Percentiles rank a stretch among this genome's conserved stretches.
These are phyloP conservation scores for Pinctada fucata DNA, from an alignment of 2,888 invertebrate species.

Conservation along the genomic window DNA sequence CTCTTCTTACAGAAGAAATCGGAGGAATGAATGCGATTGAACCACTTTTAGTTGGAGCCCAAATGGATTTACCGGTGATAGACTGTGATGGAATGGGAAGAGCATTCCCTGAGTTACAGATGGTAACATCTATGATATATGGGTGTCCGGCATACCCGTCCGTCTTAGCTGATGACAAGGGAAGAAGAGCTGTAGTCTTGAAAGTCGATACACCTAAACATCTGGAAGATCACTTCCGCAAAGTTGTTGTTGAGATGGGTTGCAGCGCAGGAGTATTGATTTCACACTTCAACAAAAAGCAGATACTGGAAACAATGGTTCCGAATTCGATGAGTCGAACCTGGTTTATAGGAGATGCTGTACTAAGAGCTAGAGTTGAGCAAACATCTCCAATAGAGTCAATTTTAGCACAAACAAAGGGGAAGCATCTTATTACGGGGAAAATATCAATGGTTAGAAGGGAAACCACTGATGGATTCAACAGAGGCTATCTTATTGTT, in stretches of 20 bases:
- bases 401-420: slow-evolving; percentile 54
- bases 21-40: slow-evolving; percentile 71
- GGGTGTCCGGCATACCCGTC: slow-evolving; percentile 61
- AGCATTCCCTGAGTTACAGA: slow-evolving; percentile 72
- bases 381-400: slow-evolving; percentile 63
- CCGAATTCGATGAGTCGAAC: slow-evolving; percentile 63
- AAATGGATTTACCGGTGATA: slow-evolving; percentile 62
- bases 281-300: slow-evolving; percentile 48
- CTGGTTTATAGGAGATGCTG: slow-evolving; percentile 68
- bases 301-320: slow-evolving; percentile 53
- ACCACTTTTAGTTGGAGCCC: slow-evolving; percentile 65
- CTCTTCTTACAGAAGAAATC: slow-evolving; percentile 66
- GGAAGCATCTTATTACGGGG: slow-evolving; percentile 59
- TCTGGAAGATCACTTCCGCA: slow-evolving; percentile 66
- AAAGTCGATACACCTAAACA: slow-evolving; percentile 55
- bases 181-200: slow-evolving; percentile 60
- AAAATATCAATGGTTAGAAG: slow-evolving; percentile 66
- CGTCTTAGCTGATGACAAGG: slow-evolving; percentile 61
- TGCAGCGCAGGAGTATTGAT: slow-evolving; percentile 59
- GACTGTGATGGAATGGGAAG: slow-evolving; percentile 74
- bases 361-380: slow-evolving; percentile 58
- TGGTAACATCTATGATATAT: slow-evolving; percentile 67
- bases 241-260: slow-evolving; percentile 67
- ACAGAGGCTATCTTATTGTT: slow-evolving; percentile 57
- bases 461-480: slow-evolving; percentile 68